Evolutionary conservation across 2,888 invertebrate species (phyloP), one percentile per base, ranked within the genome.

Genomic region (Apocheima hispidaria): DNA sequence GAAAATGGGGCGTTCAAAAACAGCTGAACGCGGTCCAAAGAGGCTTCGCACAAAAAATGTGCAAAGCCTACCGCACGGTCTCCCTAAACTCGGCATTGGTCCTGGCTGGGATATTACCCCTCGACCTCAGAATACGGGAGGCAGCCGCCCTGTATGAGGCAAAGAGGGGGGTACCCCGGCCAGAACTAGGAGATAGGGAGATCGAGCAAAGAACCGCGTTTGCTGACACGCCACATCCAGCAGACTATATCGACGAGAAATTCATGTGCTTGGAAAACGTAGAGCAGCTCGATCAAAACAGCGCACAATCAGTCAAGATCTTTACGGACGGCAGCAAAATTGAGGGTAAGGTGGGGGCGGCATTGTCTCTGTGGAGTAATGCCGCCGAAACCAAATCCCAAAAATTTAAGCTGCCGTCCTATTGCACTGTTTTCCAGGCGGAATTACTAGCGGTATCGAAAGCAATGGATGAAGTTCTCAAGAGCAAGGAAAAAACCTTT

Each of bases 351-450:
- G 66, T 67, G 1, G 68, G 64, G 1, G 66, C 68, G 2, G 63
- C 69, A 6, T 26, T 69, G 3, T 68, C 66, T n/a, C 6, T 67
- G 7, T 71, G 67, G 68, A 50, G n/a, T 4, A 35, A 21, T 16
- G 67, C 4, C 10, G 49, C 26, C 4, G 68, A 72, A 36, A 63
- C 40, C 4, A 56, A 30, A 18, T 4, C 40, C 57, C 40, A 14
- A 5, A 65, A 65, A 16, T 44, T 70, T 0, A 36, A 35, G 14
- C 35, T 35, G 14, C 14, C 35, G 35, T 35, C 14, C 4, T 35
- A 14, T 14, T 35, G 71, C 38, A 66, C 69, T 0, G 69, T 68
- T 10, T 69, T 63, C 41, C 68, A 71, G 48, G 68, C 69, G 0
- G 69, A 71, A 49, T 44, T 69, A 2, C 26, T 66, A 20, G 65